Base-by-base conservation (phyloP, 1,140 invertebrate genomes). In the Hyphantria cunea region DNA sequence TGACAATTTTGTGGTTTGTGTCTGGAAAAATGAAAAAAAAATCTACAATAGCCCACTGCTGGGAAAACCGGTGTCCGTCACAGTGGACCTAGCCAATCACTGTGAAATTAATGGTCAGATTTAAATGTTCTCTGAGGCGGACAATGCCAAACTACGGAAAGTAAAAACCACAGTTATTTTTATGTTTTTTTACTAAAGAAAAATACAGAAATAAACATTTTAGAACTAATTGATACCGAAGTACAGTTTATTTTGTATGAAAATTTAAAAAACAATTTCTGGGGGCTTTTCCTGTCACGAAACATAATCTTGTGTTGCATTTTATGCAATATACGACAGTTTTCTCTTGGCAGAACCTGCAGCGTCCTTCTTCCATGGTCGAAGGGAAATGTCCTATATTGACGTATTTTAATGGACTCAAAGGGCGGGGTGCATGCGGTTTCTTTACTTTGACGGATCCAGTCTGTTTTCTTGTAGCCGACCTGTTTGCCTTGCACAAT, bases 241-340 rank as follows among this genome's bases (percentile, higher is more conserved):
- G 17, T 25, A 25, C 2, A 3, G 17, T 25, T 70, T 70, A 66
- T 66, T 62, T 70, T 66, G 44, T 59, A 60, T 70, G 60, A 66
- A 70, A 64, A 63, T 66, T 70, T 41, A 63, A 58, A 64, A 61
- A 61, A 61, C 61, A 71, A 54, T 71, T 67, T 44, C 61, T 52
- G 10, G 60, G 47, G 17, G 15, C 33, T 61, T 70, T 70, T 55
- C 64, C 61, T 17, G 61, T 71, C n/a, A 71, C 65, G 41, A 68
- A 68, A 67, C 58, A 71, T 50, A 71, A 47, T 53, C 65, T 64
- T 53, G 31, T 49, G 13, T 71, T 59, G 54, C 58, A 72, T 65
- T 72, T 68, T 54, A 68, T 65, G 25, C 69, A 65, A 62, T 51
- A 67, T n/a, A 67, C 64, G 32, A 54, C 42, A 37, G 60, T 70